These are phyloP conservation scores for Apogon hyalosoma DNA, from an alignment of 2,797 vertebrate species.

Conservation along the genomic window DNA sequence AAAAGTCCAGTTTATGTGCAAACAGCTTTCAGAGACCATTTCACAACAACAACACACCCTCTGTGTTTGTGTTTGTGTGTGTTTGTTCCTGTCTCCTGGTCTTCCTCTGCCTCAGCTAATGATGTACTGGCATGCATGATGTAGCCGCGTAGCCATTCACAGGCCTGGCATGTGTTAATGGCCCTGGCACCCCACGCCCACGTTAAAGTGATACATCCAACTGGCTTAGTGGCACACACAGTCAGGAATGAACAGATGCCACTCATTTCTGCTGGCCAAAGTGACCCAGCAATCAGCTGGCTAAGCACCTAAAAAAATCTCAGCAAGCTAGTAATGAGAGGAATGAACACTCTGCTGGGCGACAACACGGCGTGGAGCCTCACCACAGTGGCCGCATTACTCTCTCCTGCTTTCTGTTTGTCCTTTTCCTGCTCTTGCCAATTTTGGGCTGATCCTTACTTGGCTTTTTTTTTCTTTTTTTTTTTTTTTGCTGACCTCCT, in stretches of 20 bases:
- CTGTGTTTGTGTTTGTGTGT: neutral
- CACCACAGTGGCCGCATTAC: constrained; percentile 25
- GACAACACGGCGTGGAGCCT: constrained; percentile 43
- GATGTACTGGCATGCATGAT: constrained; percentile 55
- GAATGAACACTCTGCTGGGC: constrained; percentile 47
- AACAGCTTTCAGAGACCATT: constrained; percentile 30
- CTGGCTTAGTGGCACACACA: constrained; percentile 62
- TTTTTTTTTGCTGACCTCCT: constrained; percentile 31
- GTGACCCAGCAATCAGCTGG: constrained; percentile 73
- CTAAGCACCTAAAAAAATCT: constrained; percentile 65
- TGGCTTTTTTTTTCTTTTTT: constrained; percentile 16
- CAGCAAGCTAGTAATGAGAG: constrained; percentile 56
- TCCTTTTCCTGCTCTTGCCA: constrained; percentile 49
- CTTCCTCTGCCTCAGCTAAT: constrained; percentile 56
- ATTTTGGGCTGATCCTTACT: constrained; percentile 27
- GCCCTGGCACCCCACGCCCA: constrained; percentile 57
- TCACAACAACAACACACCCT: constrained; percentile 3
- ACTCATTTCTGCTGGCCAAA: constrained; percentile 67
- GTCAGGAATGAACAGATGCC: constrained; percentile 72
- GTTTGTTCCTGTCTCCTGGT: constrained; percentile 25
- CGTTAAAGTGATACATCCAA: constrained; percentile 65
- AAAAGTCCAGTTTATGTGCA: constrained; percentile 10
- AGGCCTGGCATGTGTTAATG: constrained; percentile 68
- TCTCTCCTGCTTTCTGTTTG: constrained; percentile 31
- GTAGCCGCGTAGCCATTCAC: constrained; percentile 44